A percentile compares a stretch with the other conserved stretches of the same genome.
These are phyloP conservation scores for Ormyrus thymus DNA, from an alignment of 2,888 invertebrate genomes.

Conservation along the genomic window DNA sequence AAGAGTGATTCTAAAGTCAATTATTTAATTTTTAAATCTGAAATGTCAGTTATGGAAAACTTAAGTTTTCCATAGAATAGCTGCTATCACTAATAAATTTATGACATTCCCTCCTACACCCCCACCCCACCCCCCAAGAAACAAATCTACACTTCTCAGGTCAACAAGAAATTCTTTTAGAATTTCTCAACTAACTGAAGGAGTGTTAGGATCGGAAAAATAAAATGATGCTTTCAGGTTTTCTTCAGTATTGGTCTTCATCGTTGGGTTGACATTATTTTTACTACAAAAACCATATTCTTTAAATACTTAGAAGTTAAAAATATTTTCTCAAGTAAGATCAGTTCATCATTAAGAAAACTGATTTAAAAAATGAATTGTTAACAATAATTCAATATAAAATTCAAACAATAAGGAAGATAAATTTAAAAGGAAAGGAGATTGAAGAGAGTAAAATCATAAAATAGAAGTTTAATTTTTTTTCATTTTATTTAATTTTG, in stretches of 20 bases:
- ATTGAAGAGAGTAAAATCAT: too few species aligned
- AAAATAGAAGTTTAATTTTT: too few species aligned
- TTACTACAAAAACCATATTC: conserved; percentile 5
- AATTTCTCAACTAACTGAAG: conserved; percentile 18
- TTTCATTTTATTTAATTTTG: too few species aligned
- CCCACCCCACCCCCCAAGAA: neutral
- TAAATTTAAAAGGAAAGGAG: too few species aligned
- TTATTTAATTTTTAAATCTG: conserved; percentile 9
- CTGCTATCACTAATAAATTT: conserved; percentile 45
- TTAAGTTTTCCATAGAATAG: conserved; percentile 23
- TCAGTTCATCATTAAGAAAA: too few species aligned
- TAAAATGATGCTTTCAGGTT: conserved; percentile 56
- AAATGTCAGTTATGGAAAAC: conserved; percentile 7
- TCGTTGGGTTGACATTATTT: conserved; percentile 46
- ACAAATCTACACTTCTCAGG: conserved; percentile 15
- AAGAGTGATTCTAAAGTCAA: conserved; percentile 11
- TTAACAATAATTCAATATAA: too few species aligned
- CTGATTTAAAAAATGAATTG: too few species aligned
- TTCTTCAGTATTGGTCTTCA: conserved; percentile 44
- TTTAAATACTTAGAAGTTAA: conserved; percentile 33
- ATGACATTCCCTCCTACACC: conserved; percentile 6
- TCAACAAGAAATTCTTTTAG: conserved; percentile 29
- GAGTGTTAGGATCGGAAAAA: conserved; percentile 13
- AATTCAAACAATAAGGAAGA: too few species aligned
- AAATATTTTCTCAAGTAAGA: conserved; percentile 4